Evolutionary conservation across 2,888 invertebrate species (phyloP), one percentile per base, ranked within the genome.

Genomic region (Leptura quadrifasciata): DNA sequence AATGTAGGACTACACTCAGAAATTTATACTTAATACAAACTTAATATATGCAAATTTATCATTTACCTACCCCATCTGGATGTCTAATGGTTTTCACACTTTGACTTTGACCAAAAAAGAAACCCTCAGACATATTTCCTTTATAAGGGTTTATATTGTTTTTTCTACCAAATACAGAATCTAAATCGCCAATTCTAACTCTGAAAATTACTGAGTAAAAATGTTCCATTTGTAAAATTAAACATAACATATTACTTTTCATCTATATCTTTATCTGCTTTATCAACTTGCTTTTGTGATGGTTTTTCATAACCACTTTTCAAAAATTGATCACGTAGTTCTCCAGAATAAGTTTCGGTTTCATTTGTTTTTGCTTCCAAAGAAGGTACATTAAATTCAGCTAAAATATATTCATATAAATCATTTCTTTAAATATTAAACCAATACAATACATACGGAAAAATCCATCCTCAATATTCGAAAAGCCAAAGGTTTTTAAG

Each of bases 81-180:
- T 90, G 90, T 61, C 89, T 90, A 57, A 92, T 83, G 8, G 91
- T 91, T 87, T 90, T 90, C 5, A 90, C 91, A 80, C 89, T 90
- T 65, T 92, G 88, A 75, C 91, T 91, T 84, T 90, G 91, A 24
- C 91, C 91, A 83, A 91, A 91, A 81, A 91, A 84, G 24, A 70
- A 76, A 4, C 31, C 76, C 12, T 31, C 55, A 18, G 74, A 12
- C 52, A 55, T 31, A 20, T 10, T 21, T 55, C 20, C n/a, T 47
- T 71, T 21, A 27, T 69, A 70, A 20, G 78, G 75, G 9, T 60
- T 61, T 55, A 68, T 20, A 39, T 64, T 9, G n/a, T 47, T 24
- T 57, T 71, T 69, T 47, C 24, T 74, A 52, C 69, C 70, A 47
- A 80, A 67, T 35, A 80, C 27, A 10, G 75, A 75, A 63, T 75